Evolutionary conservation across 1,140 invertebrate species (phyloP).

Genomic region (Cherax quadricarinatus): DNA sequence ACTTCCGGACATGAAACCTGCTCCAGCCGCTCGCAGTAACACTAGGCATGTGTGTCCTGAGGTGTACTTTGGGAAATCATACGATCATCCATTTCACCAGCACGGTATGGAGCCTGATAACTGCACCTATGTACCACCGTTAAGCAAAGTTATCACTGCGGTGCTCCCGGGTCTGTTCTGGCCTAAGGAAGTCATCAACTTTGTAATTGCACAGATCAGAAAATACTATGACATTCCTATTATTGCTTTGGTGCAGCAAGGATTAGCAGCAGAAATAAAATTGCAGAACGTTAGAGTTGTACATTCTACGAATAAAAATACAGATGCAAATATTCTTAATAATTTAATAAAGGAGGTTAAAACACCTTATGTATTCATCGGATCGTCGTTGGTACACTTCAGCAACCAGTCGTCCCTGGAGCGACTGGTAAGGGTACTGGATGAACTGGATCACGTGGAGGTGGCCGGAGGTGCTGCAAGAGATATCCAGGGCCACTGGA

Average conservation of each 20-base stretch:
- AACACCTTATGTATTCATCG: slow-evolving; percentile 28
- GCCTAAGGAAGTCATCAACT: background rate
- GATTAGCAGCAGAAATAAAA: too few relatives aligned
- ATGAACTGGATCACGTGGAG: slow-evolving; percentile 23
- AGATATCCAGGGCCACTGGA: slow-evolving; percentile 4
- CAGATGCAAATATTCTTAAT: slow-evolving; percentile 2
- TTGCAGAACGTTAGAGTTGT: background rate
- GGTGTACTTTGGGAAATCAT: background rate
- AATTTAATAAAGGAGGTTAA: background rate
- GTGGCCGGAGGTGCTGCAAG: slow-evolving; percentile 32
- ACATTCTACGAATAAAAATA: background rate
- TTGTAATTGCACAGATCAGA: slow-evolving; percentile 1
- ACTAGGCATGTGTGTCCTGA: slow-evolving; percentile 34
- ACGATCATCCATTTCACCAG: slow-evolving; percentile 23
- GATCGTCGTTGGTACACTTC: slow-evolving; percentile 20
- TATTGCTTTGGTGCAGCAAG: background rate
- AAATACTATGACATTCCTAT: slow-evolving; percentile 24
- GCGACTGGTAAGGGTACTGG: slow-evolving; percentile 23
- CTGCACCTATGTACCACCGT: background rate
- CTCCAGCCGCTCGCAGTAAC: background rate
- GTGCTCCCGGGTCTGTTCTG: slow-evolving; percentile 17
- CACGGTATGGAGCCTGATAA: slow-evolving; percentile 28
- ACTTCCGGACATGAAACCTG: background rate
- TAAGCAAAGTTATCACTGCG: slow-evolving; percentile 1
- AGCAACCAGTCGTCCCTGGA: slow-evolving; percentile 41